Base-by-base conservation (phyloP, 2,797 vertebrate genomes). In the Acrossocheilus fasciatus region DNA sequence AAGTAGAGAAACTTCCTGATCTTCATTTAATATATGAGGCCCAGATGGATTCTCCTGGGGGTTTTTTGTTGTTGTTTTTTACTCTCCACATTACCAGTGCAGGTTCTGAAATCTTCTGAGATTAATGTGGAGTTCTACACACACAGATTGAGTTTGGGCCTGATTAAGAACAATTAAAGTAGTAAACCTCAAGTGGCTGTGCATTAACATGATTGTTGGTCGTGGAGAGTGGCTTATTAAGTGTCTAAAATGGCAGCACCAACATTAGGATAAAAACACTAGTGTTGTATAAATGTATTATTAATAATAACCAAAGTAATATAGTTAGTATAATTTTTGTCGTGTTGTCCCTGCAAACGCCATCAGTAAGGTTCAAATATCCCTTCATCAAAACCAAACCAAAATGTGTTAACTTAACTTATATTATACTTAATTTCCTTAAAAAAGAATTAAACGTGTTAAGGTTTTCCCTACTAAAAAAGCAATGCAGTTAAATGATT, bases 1-100 rank as follows among this genome's bases (percentile, higher is more conserved):
- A 78, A 78, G 76, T 78, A 43, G 36, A 78, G 41, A 45, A 64
- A 64, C 77, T 18, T 64, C 57, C 57, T 79, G 39, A 79, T 45
- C 77, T 79, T 64, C 57, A 79, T 45, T 79, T 79, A 72, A 20
- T 54, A 69, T n/a, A 36, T 52, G 66, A 57, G 9, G 36, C 36
- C 68, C 81, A 82, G 80, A 70, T 64, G 54, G 70, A 62, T 64
- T 75, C 54, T 39, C 9, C 43, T 30, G 57, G 30, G 45, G 39
- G 57, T 50, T 57, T 23, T 52, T 64, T 59, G 30, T 62, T 62
- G 30, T 30, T 41, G 6, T 23, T 52, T 64, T 59, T 30, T 41
- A 41, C 10, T 20, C 2, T 4, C 23, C 26, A 52, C 73, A 34
- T 34, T 57, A 18, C 74, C 74, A 57, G 18, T 62, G 39, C 12